Base-by-base conservation (phyloP, 2,888 invertebrate species). In the Morpho deidamia region DNA sequence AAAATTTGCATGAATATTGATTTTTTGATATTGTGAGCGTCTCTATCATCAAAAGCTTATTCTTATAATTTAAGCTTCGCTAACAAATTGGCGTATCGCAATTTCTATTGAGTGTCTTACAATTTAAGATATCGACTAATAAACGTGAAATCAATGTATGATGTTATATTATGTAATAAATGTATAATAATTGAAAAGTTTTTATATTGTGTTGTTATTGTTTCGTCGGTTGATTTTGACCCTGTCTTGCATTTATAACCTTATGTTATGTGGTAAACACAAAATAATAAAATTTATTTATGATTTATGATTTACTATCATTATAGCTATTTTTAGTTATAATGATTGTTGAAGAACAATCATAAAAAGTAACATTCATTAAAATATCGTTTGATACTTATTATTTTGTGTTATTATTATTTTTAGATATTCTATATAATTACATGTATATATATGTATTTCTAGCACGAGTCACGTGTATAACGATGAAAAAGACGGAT, bases 51-150 rank as follows among this genome's bases (percentile, higher is more conserved):
- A 23, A 69, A 65, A 66, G 86, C 85, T 87, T 86, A 71, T 84
- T 86, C 74, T 82, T 80, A 81, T 84, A 74, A 81, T 87, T 86
- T 83, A 83, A 82, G 84, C 86, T 87, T 86, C 69, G 86, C 86
- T 80, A 72, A 73, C 23, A 54, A 45, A 35, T 51, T 48, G 46
- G n/a, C 23, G 23, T 33, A 37, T 38, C 33, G 14, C 43, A 40
- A n/a, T 1, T 10, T 35, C 11, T 47, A 11, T 44, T 44, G 23
- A 40, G 47, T 47, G 39, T 40, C 33, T 44, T 42, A 41, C 7
- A 9, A 0, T 3, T 35, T 9, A n/a, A 38, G 7, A 23, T 23
- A 23, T 23, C 2, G 23, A 23, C 23, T 23, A 23, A 23, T 23
- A 5, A 23, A 23, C 23, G 23, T 23, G 23, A 5, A 23, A 23